Evolutionary conservation across 2,888 invertebrate genomes (phyloP), one percentile per base, ranked within the genome.

Genomic region (Andrena hattorfiana): DNA sequence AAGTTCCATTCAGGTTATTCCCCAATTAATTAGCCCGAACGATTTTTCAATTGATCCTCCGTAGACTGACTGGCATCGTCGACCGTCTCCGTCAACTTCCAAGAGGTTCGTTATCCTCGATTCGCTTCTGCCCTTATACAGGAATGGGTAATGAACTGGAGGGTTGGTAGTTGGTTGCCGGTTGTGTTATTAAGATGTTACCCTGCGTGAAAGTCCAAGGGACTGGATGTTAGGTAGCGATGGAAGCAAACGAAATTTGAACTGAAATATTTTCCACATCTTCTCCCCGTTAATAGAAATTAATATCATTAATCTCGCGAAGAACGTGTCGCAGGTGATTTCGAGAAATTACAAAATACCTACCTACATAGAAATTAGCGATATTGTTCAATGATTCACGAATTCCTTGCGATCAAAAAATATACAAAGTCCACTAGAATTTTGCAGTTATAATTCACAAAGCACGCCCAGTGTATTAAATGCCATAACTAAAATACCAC

Each of bases 91-190:
- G 85, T 80, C 85, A 83, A 88, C 85, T 85, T 90, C 84, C 84
- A 82, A 89, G 89, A 89, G 90, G 90, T 93, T 93, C 93, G 91
- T 93, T 93, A 93, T 92, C 89, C 90, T 87, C 88, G 90, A 92
- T 91, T 92, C 89, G 87, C 87, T 87, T 87, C 87, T 87, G 85
- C 89, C 86, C 85, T 78, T 86, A 89, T 89, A 86, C 88, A 80
- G 90, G 92, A 93, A 92, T 92, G 90, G 92, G 89, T 93, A 93
- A 93, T 93, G 93, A 93, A 93, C 90, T 91, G 89, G 85, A 87
- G 89, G 89, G 85, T 84, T 86, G 87, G 87, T 86, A 88, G 91
- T 90, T 89, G 87, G 87, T 92, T 92, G 91, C 91, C 90, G 87
- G 87, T 92, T 92, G 91, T 91, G 91, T 92, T 92, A 93, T 93